phyloP scores from a whole-genome alignment of 53 echinoderm and acorn worm species.

The Hippasteria phrygiana region DNA sequence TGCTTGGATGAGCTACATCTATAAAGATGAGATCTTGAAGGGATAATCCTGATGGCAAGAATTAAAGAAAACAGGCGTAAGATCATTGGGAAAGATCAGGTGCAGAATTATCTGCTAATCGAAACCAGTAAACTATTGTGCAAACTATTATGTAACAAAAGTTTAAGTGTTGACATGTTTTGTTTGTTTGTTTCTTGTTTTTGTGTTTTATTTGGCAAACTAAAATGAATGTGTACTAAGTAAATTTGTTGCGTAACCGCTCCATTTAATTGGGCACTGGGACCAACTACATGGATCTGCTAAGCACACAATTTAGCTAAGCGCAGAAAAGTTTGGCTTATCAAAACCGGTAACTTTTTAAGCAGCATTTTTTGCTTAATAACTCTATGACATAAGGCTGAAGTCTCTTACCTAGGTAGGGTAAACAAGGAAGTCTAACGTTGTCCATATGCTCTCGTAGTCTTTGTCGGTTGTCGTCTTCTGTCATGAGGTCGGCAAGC shows the following conservation, averaged over 20 bases:
- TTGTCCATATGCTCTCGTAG: slow-evolving; percentile 90
- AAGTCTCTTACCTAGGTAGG: slow-evolving; percentile 96
- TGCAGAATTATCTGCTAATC: no score
- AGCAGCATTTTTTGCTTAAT: not conserved
- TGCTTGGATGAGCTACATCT: slow-evolving; percentile 95
- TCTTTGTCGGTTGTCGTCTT: slow-evolving; percentile 89
- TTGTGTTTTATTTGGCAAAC: no score
- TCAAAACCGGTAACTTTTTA: not conserved
- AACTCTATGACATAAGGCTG: not conserved
- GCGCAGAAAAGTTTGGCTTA: no score
- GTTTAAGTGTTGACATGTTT: no score
- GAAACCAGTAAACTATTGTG: no score
- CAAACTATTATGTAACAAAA: no score
- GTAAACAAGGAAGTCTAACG: slow-evolving; percentile 89
- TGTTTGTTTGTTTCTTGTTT: no score
- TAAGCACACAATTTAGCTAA: no score
- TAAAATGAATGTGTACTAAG: no score
- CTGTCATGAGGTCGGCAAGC: slow-evolving; percentile 91
- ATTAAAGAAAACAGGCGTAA: not conserved
- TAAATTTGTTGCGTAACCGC: not conserved
- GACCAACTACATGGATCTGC: no score
- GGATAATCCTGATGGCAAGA: slow-evolving; percentile 79
- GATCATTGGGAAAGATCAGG: not conserved
- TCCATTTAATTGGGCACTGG: no score
- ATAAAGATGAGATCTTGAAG: slow-evolving; percentile 97